Percentiles rank a stretch among this genome's conserved stretches.
These are phyloP conservation scores for Macheiramphus alcinus DNA, from an alignment of 2,113 vertebrate species.

Conservation along the genomic window DNA sequence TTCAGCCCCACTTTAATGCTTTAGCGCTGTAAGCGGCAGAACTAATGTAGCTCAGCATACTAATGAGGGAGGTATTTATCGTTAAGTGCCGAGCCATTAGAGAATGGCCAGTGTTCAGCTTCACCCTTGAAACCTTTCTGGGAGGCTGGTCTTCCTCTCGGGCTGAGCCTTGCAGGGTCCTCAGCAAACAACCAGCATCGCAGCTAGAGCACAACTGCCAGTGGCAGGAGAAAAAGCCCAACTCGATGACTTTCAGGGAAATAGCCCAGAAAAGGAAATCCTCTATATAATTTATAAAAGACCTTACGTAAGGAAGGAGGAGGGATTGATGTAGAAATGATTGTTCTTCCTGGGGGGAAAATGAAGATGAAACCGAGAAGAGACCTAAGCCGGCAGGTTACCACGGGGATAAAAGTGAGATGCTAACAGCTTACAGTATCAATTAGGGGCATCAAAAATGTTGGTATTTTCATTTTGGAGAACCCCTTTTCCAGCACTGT, in stretches of 20 bases:
- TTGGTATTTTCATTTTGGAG: not conserved
- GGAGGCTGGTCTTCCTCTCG: not conserved
- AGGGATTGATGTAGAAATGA: not conserved
- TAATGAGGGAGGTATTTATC: not conserved
- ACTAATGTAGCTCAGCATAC: not conserved
- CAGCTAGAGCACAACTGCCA: not conserved
- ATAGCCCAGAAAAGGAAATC: not conserved
- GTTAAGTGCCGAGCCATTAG: not conserved
- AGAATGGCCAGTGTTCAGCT: not conserved
- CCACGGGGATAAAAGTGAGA: not conserved
- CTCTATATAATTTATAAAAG: not conserved
- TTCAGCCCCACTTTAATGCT: not conserved
- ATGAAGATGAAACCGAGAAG: not conserved
- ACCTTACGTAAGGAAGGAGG: not conserved
- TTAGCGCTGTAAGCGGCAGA: not conserved
- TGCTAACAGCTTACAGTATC: fast-evolving
- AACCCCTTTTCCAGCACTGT: not conserved
- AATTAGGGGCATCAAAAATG: fast-evolving
- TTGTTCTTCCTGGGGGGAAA: not conserved
- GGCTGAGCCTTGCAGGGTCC: not conserved
- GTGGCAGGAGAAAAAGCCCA: not conserved
- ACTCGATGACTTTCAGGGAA: not conserved
- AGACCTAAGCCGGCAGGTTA: not conserved
- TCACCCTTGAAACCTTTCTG: not conserved
- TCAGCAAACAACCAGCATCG: fast-evolving